Evolutionary conservation across 2,888 invertebrate species (phyloP), one percentile per base, ranked within the genome.

Genomic region (Pycnomerus fuliginosus): DNA sequence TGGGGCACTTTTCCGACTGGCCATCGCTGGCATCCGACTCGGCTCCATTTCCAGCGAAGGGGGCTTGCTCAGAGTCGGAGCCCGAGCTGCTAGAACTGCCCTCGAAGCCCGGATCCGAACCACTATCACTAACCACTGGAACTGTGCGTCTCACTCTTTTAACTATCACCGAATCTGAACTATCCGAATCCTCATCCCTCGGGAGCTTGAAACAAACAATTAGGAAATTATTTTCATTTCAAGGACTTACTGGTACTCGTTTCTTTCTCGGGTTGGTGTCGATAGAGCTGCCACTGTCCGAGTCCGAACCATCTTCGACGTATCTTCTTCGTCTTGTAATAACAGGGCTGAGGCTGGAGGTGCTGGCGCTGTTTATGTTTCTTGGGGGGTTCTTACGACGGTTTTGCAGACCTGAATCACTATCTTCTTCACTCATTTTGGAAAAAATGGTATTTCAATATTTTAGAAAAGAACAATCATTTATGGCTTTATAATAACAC

Each of bases 1-100:
- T 94, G 1, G 95, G 90, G 72, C 95, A 96, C 67, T 87, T 89
- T 60, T 90, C 91, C 0, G 84, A 77, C 52, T 86, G 79, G 60
- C 60, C 66, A 41, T 65, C 62, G 48, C 66, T 62, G n/a, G 60
- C 59, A 49, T 65, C 65, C 14, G 64, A 64, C 8, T 66, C 64
- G 5, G 61, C 43, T 35, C 54, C 52, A 30, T 34, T 40, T 20
- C n/a, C 11, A 4, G 25, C 10, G 3, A 4, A 3, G 16, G 32
- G 11, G 8, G 36, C n/a, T 35, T 48, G 35, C 15, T 31, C 14
- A 29, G 32, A 23, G 36, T 56, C 60, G 16, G 33, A 29, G 11
- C 60, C 62, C 16, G 58, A 58, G 24, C 59, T 60, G 36, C 52
- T 57, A 12, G 52, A 47, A 43, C 50, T 52, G 20, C 45, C 50